Conservation (phyloP, 1,140 invertebrate species). For the Trissolcus basalis region DNA sequence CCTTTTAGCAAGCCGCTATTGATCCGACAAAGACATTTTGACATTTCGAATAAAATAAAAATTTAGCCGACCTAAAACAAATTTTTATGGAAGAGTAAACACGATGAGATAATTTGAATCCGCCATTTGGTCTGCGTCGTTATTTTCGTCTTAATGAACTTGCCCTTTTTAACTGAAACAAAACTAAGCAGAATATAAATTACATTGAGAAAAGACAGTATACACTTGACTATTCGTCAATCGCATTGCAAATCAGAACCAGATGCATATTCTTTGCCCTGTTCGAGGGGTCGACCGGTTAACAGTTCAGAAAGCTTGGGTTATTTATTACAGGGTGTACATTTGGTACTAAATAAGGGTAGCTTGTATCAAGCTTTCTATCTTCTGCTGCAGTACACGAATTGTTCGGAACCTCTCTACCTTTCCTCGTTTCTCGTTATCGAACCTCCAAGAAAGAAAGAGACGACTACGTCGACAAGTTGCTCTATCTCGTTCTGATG, state of each 20-base stretch:
- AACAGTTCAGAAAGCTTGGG: constrained; percentile 60
- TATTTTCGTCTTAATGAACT: too few relatives aligned
- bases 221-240: constrained; percentile 24
- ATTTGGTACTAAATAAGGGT: constrained; percentile 68
- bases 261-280: constrained; percentile 50
- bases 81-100: too few relatives aligned
- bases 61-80: too few relatives aligned
- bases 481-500: constrained; percentile 61
- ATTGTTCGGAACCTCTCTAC: constrained; percentile 48
- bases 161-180: too few relatives aligned
- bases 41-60: too few relatives aligned
- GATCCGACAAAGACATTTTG: too few relatives aligned
- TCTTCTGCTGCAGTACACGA: constrained; percentile 49
- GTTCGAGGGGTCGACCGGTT: constrained; percentile 49
- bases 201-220: constrained; percentile 9
- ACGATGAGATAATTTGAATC: too few relatives aligned
- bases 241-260: constrained; percentile 35
- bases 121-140: too few relatives aligned
- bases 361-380: constrained; percentile 55
- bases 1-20: too few relatives aligned
- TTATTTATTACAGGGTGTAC: constrained; percentile 67
- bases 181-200: not conserved
- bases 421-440: constrained; percentile 52
- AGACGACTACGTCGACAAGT: constrained; percentile 41
- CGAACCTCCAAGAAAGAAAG: constrained; percentile 29